Evolutionary conservation across 2,113 vertebrate genomes (phyloP).

Genomic region (Chionomys nivalis): DNA sequence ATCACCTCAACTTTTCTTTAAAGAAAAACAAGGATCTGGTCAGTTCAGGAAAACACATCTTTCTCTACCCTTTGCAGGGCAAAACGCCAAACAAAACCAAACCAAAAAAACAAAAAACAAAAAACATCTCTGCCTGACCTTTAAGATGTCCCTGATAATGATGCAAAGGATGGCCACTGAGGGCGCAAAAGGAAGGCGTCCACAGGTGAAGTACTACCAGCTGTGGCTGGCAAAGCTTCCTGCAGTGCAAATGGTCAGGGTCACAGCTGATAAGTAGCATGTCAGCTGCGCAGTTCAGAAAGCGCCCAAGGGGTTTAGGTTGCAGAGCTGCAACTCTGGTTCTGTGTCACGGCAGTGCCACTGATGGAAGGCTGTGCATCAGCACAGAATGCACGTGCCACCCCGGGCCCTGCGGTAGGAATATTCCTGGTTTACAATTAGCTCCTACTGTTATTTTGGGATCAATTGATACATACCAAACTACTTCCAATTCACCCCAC

Average conservation of each 20-base stretch:
- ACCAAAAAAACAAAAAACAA: background rate
- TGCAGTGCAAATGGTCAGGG: background rate
- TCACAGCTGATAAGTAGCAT: background rate
- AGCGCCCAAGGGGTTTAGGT: constrained; percentile 55
- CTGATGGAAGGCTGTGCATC: background rate
- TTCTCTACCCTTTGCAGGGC: constrained; percentile 52
- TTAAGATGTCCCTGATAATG: constrained; percentile 65
- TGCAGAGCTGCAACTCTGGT: background rate
- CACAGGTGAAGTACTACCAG: constrained; percentile 76
- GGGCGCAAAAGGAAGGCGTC: constrained; percentile 68
- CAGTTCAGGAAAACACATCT: constrained; percentile 71
- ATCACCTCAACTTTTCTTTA: constrained; percentile 73
- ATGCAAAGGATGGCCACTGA: constrained; percentile 33
- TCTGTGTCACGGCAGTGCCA: background rate
- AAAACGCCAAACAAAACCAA: constrained; percentile 28
- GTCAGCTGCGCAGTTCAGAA: constrained; percentile 72
- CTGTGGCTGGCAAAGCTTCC: constrained; percentile 70
- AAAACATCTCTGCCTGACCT: constrained; percentile 8
- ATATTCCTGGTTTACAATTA: background rate
- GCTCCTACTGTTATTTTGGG: background rate
- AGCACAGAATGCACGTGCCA: background rate
- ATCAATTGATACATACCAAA: background rate
- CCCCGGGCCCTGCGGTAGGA: background rate
- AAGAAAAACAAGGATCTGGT: constrained; percentile 75
- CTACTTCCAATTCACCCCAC: background rate